Conservation (phyloP, 35 echinoderm and acorn worm genomes). For the Lytechinus variegatus region DNA sequence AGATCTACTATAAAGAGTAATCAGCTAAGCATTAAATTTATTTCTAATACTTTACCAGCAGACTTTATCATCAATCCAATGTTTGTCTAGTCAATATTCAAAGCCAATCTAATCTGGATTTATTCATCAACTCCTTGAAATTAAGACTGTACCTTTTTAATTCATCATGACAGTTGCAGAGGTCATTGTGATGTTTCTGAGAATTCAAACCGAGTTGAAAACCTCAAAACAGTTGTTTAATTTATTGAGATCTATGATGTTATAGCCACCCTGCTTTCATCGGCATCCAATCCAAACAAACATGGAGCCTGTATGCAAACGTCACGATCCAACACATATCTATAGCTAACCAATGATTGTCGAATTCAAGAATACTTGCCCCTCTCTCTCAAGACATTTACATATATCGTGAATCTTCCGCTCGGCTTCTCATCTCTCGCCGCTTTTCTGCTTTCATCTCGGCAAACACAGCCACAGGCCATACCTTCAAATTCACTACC, state of each 20-base stretch:
- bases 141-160: too few relatives aligned
- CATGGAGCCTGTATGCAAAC: not conserved
- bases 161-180: too few relatives aligned
- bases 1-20: too few relatives aligned
- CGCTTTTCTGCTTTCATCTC: not conserved
- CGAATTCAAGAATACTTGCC: not conserved
- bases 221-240: not conserved
- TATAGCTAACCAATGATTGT: not conserved
- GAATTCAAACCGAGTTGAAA: too few relatives aligned
- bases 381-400: not conserved
- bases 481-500: not conserved
- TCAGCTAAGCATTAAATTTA: too few relatives aligned
- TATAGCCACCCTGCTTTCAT: not conserved
- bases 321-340: not conserved
- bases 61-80: too few relatives aligned
- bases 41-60: too few relatives aligned
- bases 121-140: too few relatives aligned
- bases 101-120: too few relatives aligned
- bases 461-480: not conserved
- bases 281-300: not conserved
- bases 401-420: not conserved
- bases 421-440: not conserved
- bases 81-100: too few relatives aligned
- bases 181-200: too few relatives aligned
- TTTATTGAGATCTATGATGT: not conserved